Conservation (phyloP, 2,113 vertebrate species). For the Onychostruthus taczanowskii region DNA sequence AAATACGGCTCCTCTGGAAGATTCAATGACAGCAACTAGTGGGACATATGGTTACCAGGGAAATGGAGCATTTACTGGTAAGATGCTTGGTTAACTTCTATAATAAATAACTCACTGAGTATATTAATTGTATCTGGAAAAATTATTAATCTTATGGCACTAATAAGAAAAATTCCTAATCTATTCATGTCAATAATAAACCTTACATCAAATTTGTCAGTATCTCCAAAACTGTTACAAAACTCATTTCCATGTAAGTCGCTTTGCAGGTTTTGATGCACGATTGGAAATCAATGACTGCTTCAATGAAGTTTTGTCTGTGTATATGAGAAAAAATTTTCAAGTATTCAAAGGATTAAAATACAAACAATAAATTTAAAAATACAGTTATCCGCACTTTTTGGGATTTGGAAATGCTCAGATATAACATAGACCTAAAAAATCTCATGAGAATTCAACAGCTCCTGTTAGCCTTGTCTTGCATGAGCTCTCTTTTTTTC, state of each 20-base stretch:
- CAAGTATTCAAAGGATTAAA: background rate
- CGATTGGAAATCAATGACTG: background rate
- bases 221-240: background rate
- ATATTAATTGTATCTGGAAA: background rate
- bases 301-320: background rate
- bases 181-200: background rate
- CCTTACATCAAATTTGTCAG: background rate
- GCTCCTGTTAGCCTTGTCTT: background rate
- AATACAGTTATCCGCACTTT: background rate
- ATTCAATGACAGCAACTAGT: background rate
- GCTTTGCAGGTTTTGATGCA: background rate
- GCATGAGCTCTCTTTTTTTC: background rate
- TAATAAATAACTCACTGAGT: background rate
- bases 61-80: background rate
- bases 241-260: background rate
- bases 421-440: background rate
- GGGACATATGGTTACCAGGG: background rate
- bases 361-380: background rate
- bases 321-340: background rate
- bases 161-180: background rate
- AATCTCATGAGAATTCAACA: background rate
- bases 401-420: background rate
- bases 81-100: background rate
- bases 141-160: background rate
- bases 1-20: background rate